A percentile compares a stretch with the other conserved stretches of the same genome.
These are phyloP conservation scores for Pachypsylla venusta DNA, from an alignment of 1,140 invertebrate genomes.

Conservation along the genomic window DNA sequence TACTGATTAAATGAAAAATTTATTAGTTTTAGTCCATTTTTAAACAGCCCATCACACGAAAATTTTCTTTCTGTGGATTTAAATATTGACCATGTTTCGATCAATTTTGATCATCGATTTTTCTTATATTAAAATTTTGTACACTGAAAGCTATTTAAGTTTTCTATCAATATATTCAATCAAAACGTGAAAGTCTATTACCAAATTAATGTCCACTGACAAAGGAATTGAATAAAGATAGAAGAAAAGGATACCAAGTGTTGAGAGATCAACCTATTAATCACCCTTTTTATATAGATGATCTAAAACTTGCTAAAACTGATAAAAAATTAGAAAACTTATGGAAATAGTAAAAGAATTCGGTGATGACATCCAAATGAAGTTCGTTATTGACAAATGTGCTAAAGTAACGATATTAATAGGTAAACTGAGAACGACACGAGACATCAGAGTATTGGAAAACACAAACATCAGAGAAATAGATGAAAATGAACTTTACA, in stretches of 20 bases:
- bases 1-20: too few relatives aligned
- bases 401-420: neutral
- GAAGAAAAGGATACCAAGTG: conserved; percentile 3
- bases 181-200: too few relatives aligned
- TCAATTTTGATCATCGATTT: too few relatives aligned
- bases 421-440: conserved; percentile 5
- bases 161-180: too few relatives aligned
- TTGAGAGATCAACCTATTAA: conserved; percentile 3
- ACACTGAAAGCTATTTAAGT: too few relatives aligned
- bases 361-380: conserved; percentile 8
- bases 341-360: neutral
- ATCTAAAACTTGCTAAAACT: conserved; percentile 10
- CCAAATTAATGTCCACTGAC: too few relatives aligned
- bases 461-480: neutral
- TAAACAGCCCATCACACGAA: too few relatives aligned
- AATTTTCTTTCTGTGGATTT: too few relatives aligned
- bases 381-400: conserved; percentile 6
- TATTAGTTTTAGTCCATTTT: too few relatives aligned
- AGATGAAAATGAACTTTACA: conserved; percentile 2
- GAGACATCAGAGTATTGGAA: too few relatives aligned
- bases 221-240: neutral
- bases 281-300: conserved; percentile 10
- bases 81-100: too few relatives aligned
- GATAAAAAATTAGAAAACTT: neutral
- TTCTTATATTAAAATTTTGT: too few relatives aligned